Conservation (phyloP, 2,888 invertebrate genomes). For the Spodoptera exigua region DNA sequence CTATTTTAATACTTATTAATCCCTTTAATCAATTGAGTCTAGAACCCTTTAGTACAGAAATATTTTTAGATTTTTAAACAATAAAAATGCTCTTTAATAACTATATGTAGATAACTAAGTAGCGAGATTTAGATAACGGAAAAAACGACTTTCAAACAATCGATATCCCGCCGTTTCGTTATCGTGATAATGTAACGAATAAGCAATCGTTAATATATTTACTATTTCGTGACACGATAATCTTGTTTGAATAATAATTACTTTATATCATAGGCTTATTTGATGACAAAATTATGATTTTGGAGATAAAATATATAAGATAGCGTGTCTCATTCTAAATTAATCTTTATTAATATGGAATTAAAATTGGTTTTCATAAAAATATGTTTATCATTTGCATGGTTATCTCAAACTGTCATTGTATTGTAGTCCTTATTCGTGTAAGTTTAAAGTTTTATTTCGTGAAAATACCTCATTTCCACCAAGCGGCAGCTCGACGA, state of each 20-base stretch:
- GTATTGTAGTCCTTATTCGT: no score
- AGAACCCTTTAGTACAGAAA: no score
- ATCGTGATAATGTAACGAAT: slow-evolving; percentile 34
- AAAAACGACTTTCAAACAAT: slow-evolving; percentile 35
- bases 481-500: slow-evolving; percentile 93
- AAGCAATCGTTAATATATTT: slow-evolving; percentile 15
- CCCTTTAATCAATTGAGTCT: no score
- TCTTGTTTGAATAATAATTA: slow-evolving; percentile 16
- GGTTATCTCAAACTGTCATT: no score
- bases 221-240: slow-evolving; percentile 10
- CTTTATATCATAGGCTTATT: slow-evolving; percentile 5
- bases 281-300: slow-evolving; percentile 15
- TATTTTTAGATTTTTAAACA: slow-evolving; percentile 24
- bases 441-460: no score
- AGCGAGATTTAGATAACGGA: slow-evolving; percentile 34
- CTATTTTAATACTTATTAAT: no score
- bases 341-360: no score
- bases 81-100: slow-evolving; percentile 30
- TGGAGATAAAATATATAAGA: slow-evolving; percentile 9
- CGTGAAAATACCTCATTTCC: slow-evolving; percentile 77
- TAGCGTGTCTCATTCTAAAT: no score
- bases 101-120: slow-evolving; percentile 20
- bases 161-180: slow-evolving; percentile 20
- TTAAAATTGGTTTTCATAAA: no score
- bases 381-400: no score